These are phyloP conservation scores for Pseudorasbora parva DNA, from an alignment of 2,113 vertebrate species.

Conservation along the genomic window DNA sequence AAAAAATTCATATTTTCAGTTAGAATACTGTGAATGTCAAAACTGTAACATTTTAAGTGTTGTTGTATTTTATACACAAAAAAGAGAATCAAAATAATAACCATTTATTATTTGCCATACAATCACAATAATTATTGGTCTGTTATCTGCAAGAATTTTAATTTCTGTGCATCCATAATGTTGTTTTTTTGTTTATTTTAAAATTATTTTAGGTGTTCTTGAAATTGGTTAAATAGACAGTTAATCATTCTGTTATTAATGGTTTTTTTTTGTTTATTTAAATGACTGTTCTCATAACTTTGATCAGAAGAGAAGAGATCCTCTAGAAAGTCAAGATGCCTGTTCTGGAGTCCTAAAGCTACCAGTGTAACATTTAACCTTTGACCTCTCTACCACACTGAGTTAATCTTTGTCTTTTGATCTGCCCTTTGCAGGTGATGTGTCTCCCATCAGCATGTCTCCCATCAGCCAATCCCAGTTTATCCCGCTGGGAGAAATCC, in stretches of 20 bases:
- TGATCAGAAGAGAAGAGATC: neutral
- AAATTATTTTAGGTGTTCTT: too few relatives aligned
- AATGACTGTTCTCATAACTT: neutral
- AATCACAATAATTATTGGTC: neutral
- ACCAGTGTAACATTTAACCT: neutral
- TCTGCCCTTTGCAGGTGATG: conserved; percentile 88
- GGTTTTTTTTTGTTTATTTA: neutral
- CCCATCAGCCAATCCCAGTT: conserved; percentile 99
- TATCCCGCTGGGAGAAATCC: conserved; percentile 97
- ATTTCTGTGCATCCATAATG: neutral
- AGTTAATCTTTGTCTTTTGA: conserved; percentile 55
- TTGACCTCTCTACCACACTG: neutral
- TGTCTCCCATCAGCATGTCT: conserved; percentile 99
- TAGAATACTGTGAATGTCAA: too few relatives aligned
- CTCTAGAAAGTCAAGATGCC: neutral
- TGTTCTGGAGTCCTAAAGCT: neutral
- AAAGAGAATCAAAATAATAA: neutral
- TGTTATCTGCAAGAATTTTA: neutral
- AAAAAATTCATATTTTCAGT: too few relatives aligned
- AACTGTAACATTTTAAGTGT: too few relatives aligned
- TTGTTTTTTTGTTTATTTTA: too few relatives aligned
- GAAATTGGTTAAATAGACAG: too few relatives aligned
- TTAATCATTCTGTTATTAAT: neutral
- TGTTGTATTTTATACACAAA: neutral
- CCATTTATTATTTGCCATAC: neutral